These are phyloP conservation scores for Himalopsyche phryganea DNA, from an alignment of 1,140 invertebrate species.

Conservation along the genomic window DNA sequence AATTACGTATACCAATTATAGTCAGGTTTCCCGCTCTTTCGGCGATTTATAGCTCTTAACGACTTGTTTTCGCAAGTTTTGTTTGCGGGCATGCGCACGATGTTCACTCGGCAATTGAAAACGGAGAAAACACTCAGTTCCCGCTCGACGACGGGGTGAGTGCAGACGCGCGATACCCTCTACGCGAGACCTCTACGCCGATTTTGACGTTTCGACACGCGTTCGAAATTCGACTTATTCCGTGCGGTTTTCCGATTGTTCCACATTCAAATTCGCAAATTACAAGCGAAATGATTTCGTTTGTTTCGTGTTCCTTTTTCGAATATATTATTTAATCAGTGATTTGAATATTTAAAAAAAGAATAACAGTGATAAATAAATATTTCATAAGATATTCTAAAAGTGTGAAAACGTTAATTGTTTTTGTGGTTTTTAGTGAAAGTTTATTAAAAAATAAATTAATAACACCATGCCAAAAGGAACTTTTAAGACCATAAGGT, in stretches of 20 bases:
- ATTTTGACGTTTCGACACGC: not conserved
- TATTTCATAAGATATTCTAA: too few species aligned
- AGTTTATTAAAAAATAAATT: too few species aligned
- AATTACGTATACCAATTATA: slow-evolving; percentile 9
- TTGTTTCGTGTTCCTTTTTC: too few species aligned
- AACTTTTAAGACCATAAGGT: too few species aligned
- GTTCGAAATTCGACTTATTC: not conserved
- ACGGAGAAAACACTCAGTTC: slow-evolving; percentile 6
- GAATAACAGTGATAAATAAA: too few species aligned
- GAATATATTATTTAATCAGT: too few species aligned
- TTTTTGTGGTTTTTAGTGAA: too few species aligned
- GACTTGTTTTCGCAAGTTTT: slow-evolving; percentile 13
- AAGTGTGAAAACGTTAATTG: too few species aligned
- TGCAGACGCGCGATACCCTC: not conserved
- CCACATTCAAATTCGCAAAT: too few species aligned
- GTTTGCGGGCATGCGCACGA: not conserved
- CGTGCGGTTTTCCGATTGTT: not conserved
- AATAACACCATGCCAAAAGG: too few species aligned
- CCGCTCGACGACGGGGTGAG: not conserved
- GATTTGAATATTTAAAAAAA: too few species aligned
- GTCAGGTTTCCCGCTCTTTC: not conserved
- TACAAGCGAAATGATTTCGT: too few species aligned
- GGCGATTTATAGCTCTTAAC: slow-evolving; percentile 12
- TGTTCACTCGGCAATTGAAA: not conserved
- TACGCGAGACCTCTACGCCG: not conserved